A percentile compares a stretch with the other conserved stretches of the same genome.
Evolutionary conservation across 2,797 vertebrate species (phyloP).

Genomic region (Crax fasciolata): DNA sequence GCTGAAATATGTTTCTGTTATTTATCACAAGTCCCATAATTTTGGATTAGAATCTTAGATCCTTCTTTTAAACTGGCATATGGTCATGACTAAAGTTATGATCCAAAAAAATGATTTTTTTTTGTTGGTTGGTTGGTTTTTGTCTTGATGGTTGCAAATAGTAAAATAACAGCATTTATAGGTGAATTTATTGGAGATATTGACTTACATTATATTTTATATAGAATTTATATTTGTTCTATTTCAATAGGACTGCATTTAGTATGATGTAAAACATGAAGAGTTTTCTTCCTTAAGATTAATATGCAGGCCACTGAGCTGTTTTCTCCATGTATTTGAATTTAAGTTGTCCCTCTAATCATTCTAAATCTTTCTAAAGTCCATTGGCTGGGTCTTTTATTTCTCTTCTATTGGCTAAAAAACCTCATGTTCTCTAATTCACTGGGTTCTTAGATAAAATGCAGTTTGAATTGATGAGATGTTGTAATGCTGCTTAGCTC

Average conservation of each 20-base stretch:
- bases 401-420: constrained; percentile 15
- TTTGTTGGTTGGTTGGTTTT: neutral
- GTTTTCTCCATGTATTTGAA: neutral
- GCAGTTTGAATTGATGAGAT: constrained; percentile 26
- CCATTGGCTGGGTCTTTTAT: neutral
- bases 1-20: neutral
- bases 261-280: neutral
- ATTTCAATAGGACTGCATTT: neutral
- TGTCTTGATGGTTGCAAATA: neutral
- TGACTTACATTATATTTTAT: neutral
- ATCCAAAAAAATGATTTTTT: neutral
- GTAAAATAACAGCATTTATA: neutral
- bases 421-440: neutral
- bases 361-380: constrained; percentile 18
- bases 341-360: constrained; percentile 43
- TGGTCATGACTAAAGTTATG: neutral
- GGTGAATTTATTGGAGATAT: neutral
- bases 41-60: neutral
- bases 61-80: neutral
- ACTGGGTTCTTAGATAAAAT: constrained; percentile 26
- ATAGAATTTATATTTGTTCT: neutral
- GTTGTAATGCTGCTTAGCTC: constrained; percentile 43
- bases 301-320: neutral
- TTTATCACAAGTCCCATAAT: neutral
- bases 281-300: neutral